Conservation (phyloP, 2,797 vertebrate genomes). For the Falco cherrug region DNA sequence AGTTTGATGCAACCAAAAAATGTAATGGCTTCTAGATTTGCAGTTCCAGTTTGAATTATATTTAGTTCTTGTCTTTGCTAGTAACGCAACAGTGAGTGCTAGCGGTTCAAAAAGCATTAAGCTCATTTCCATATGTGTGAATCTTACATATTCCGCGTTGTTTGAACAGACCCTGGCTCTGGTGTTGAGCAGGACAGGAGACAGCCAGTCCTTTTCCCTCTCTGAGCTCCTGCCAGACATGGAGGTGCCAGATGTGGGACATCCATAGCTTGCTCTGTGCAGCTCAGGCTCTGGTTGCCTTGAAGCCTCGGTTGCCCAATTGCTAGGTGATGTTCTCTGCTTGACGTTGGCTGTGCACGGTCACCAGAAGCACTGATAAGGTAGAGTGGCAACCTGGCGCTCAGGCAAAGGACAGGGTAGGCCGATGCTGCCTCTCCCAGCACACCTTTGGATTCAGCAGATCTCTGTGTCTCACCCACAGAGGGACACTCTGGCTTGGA, state of each 20-base stretch:
- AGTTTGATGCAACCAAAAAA: not conserved
- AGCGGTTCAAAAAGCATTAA: not conserved
- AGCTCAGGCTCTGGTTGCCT: not conserved
- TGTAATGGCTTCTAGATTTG: not conserved
- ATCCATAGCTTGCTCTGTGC: not conserved
- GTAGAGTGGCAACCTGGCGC: not conserved
- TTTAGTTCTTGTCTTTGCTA: not conserved
- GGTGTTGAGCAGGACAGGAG: not conserved
- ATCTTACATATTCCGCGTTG: not conserved
- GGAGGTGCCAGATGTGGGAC: not conserved
- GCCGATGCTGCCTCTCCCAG: not conserved
- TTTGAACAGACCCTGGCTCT: not conserved
- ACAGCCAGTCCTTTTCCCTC: not conserved
- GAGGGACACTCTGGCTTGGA: not conserved
- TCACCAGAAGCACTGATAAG: not conserved
- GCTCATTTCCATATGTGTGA: rapidly evolving
- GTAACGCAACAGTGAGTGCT: not conserved
- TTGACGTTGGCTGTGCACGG: rapidly evolving
- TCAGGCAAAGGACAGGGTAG: not conserved
- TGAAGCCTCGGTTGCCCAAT: not conserved
- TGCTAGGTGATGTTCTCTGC: not conserved
- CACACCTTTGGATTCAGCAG: not conserved
- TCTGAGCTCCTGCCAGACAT: not conserved
- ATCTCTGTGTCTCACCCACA: rapidly evolving
- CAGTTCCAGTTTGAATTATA: not conserved